A percentile compares a stretch with the other conserved stretches of the same genome.
Evolutionary conservation across 1,140 invertebrate genomes (phyloP).

Genomic region (Micrasema longulum): DNA sequence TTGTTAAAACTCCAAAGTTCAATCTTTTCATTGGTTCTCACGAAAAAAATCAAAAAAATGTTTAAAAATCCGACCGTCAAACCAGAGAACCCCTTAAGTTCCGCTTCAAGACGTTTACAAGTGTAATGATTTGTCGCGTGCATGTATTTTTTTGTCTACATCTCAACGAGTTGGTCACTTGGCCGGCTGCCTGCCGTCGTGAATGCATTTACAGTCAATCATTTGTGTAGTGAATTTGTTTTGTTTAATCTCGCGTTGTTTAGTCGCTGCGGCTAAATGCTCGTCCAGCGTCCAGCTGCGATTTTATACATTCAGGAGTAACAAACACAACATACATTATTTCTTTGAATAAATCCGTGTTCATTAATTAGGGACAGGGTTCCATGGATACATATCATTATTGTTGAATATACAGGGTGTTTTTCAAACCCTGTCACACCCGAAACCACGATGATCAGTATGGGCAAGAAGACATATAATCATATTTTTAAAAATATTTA

Average conservation of each 20-base stretch:
- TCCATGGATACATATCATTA: no score
- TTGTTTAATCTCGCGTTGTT: constrained; percentile 18
- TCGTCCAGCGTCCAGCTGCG: neutral
- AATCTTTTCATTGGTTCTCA: neutral
- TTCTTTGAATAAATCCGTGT: no score
- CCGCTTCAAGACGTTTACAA: neutral
- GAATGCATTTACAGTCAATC: constrained; percentile 21
- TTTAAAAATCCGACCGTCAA: no score
- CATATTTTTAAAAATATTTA: no score
- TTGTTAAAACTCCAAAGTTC: no score
- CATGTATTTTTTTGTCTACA: neutral
- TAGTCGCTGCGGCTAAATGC: neutral
- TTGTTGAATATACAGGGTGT: no score
- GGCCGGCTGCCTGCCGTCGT: neutral
- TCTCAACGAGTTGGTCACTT: constrained; percentile 6
- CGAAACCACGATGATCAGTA: no score
- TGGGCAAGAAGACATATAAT: no score
- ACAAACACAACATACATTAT: neutral
- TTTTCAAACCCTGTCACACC: no score
- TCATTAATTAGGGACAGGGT: no score
- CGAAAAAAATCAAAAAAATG: neutral
- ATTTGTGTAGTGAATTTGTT: constrained; percentile 21
- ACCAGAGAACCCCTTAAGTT: no score
- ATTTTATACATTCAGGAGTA: neutral
- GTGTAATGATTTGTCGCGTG: constrained; percentile 12